These are phyloP conservation scores for Platycercus adscitus DNA, from an alignment of 2,113 vertebrate species.

Conservation along the genomic window DNA sequence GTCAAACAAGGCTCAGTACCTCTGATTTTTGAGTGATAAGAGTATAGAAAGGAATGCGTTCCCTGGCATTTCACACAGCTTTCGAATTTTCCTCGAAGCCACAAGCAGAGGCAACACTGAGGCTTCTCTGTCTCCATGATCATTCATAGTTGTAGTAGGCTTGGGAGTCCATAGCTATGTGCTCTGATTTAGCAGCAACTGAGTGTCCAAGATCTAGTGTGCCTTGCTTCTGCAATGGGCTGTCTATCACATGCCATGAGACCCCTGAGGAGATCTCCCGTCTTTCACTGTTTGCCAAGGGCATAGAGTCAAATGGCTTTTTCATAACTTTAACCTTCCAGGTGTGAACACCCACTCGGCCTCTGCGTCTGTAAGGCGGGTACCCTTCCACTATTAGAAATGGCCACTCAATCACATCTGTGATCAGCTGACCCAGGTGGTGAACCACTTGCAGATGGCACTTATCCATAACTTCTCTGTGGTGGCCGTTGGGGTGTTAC, in stretches of 20 bases:
- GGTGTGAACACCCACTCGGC: neutral
- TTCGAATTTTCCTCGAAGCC: neutral
- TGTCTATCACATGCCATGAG: neutral
- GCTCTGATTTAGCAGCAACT: neutral
- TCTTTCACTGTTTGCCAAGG: neutral
- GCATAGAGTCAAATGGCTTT: neutral
- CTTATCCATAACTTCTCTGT: neutral
- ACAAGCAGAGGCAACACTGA: neutral
- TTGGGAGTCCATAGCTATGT: neutral
- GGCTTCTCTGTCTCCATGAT: neutral
- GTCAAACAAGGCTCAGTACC: rapidly evolving
- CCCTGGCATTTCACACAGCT: neutral
- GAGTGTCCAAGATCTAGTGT: rapidly evolving
- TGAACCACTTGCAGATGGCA: neutral
- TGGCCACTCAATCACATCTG: rapidly evolving
- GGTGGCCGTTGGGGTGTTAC: neutral
- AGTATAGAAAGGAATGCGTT: neutral
- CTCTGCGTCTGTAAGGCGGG: neutral
- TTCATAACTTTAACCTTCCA: neutral
- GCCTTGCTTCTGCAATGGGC: neutral
- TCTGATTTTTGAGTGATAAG: neutral
- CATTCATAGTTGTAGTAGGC: neutral
- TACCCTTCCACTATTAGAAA: neutral
- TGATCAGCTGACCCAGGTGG: neutral
- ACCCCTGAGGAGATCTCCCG: neutral